phyloP scores from a whole-genome alignment of 2,888 invertebrate genomes.

The Pammene fasciana region DNA sequence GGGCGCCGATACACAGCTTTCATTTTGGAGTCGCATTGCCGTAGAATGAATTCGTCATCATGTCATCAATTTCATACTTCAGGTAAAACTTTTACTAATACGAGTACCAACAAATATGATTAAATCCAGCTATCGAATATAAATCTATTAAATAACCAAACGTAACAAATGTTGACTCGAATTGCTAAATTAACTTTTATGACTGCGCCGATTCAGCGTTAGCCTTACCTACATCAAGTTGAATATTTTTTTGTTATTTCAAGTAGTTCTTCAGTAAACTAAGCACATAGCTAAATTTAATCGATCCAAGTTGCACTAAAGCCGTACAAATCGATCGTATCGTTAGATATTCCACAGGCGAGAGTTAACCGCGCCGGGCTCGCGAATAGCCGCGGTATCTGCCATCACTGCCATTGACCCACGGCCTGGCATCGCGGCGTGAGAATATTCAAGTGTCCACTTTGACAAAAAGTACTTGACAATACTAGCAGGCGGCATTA shows the following conservation, averaged over 20 bases:
- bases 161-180: too few species aligned
- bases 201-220: background rate
- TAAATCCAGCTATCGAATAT: background rate
- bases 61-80: too few species aligned
- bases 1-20: background rate
- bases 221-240: too few species aligned
- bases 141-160: background rate
- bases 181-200: background rate
- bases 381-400: constrained; percentile 39
- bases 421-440: constrained; percentile 38
- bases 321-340: constrained; percentile 38
- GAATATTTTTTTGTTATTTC: background rate
- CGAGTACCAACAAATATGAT: too few species aligned
- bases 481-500: constrained; percentile 17
- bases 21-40: constrained; percentile 7
- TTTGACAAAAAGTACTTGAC: constrained; percentile 36
- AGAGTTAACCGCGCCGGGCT: constrained; percentile 25
- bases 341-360: constrained; percentile 38
- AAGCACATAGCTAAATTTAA: constrained; percentile 22
- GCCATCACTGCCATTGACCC: constrained; percentile 43
- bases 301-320: constrained; percentile 3
- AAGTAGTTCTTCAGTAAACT: background rate
- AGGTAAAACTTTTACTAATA: too few species aligned
- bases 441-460: constrained; percentile 34
- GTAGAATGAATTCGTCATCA: too few species aligned